Evolutionary conservation across 2,113 vertebrate genomes (phyloP).

Genomic region (Podarcis raffonei): DNA sequence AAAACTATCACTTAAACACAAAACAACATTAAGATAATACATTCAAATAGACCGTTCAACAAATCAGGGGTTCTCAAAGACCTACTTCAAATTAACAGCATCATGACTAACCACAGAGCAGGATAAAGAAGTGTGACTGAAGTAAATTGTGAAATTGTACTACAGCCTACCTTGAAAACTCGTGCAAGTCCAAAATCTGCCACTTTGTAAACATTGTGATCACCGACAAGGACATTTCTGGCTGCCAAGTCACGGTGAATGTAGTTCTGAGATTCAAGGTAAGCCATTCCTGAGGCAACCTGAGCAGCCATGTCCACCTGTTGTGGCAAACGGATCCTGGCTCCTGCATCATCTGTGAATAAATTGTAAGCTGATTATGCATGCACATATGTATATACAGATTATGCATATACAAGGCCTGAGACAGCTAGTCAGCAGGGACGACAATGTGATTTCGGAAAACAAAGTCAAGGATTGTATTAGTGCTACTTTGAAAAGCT

Average conservation of each 20-base stretch:
- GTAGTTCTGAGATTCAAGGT: constrained; percentile 92
- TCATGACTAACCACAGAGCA: too few species aligned
- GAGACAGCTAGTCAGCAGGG: not conserved
- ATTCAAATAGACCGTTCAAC: too few species aligned
- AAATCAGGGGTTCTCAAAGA: too few species aligned
- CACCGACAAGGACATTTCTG: constrained; percentile 94
- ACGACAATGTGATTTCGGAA: not conserved
- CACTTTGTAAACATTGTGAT: constrained; percentile 93
- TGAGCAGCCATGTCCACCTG: constrained; percentile 93
- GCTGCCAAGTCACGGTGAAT: constrained; percentile 97
- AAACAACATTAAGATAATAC: too few species aligned
- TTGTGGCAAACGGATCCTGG: constrained; percentile 71
- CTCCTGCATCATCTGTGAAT: constrained; percentile 76
- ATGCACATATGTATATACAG: too few species aligned
- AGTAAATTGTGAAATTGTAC: not conserved
- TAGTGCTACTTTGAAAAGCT: too few species aligned
- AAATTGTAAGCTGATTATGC: not conserved
- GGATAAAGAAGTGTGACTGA: not conserved
- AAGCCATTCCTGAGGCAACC: constrained; percentile 95
- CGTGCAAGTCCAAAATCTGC: constrained; percentile 96
- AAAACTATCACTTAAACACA: too few species aligned
- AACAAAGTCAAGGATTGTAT: not conserved
- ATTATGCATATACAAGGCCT: too few species aligned
- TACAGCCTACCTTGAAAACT: constrained; percentile 86
- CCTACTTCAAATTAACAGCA: too few species aligned